Conservation (phyloP, 2,888 invertebrate species). For the Rhabditoides inermis region DNA sequence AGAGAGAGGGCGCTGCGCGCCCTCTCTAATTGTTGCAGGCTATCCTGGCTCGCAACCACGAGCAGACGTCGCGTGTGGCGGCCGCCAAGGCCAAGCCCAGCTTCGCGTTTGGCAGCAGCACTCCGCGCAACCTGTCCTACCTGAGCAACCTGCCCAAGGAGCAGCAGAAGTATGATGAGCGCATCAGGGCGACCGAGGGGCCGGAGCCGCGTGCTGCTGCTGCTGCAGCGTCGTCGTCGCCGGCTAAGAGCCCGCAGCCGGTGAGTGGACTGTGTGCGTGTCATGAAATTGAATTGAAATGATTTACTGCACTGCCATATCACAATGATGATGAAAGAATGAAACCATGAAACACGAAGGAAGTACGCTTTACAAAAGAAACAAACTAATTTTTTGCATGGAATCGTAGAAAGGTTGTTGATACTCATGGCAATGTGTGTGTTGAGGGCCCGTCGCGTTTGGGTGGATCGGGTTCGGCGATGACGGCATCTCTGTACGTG, state of each 20-base stretch:
- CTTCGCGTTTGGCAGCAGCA: constrained; percentile 49
- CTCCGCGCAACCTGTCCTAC: constrained; percentile 46
- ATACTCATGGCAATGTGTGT: background rate
- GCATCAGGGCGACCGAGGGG: too few relatives aligned
- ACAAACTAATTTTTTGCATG: too few relatives aligned
- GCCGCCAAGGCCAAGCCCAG: constrained; percentile 17
- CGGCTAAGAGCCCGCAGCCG: background rate
- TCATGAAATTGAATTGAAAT: constrained; percentile 11
- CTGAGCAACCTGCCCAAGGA: constrained; percentile 29
- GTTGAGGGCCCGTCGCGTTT: too few relatives aligned
- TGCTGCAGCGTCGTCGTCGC: constrained; percentile 1
- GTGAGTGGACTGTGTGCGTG: constrained; percentile 8
- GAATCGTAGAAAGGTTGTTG: constrained; percentile 9
- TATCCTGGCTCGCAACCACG: constrained; percentile 37
- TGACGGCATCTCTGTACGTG: constrained; percentile 22
- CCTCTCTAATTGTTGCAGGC: constrained; percentile 29
- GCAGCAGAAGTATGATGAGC: constrained; percentile 23
- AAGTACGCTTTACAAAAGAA: too few relatives aligned
- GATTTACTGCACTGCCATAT: too few relatives aligned
- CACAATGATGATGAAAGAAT: too few relatives aligned
- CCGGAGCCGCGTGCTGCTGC: constrained; percentile 10
- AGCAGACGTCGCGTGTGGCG: constrained; percentile 37
- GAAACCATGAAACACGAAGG: too few relatives aligned
- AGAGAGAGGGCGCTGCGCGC: too few relatives aligned
- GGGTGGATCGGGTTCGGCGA: constrained; percentile 6